Percentiles rank a stretch among this genome's conserved stretches.
Evolutionary conservation across 1,140 invertebrate species (phyloP).

Genomic region (Theocolax elegans): DNA sequence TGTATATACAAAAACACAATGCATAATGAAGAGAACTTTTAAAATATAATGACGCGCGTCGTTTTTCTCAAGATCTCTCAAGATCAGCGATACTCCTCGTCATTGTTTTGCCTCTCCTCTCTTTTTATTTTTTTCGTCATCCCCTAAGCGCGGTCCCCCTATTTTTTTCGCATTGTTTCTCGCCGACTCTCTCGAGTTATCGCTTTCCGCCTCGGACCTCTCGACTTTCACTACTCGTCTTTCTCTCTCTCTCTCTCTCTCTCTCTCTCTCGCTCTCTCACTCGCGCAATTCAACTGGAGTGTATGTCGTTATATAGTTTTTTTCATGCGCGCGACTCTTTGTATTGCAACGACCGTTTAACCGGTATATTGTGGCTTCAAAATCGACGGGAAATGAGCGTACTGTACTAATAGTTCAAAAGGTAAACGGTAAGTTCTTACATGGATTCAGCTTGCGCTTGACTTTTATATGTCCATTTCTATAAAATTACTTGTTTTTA

Average conservation of each 20-base stretch:
- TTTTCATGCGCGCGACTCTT: not conserved
- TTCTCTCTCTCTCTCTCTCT: not conserved
- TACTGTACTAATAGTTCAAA: no score
- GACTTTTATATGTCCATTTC: no score
- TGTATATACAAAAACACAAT: no score
- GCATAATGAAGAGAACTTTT: not conserved
- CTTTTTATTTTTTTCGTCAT: no score
- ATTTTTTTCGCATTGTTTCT: constrained; percentile 11
- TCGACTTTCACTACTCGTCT: constrained; percentile 4
- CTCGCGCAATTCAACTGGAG: constrained; percentile 7
- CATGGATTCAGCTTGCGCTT: no score
- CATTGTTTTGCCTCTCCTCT: constrained; percentile 3
- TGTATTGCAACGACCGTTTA: constrained; percentile 17
- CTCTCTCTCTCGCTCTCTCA: not conserved
- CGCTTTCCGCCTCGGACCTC: constrained; percentile 20
- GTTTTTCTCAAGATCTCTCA: not conserved
- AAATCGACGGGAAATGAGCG: constrained; percentile 28
- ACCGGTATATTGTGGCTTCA: not conserved
- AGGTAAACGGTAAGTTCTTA: no score
- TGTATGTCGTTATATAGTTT: constrained; percentile 31
- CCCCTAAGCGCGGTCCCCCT: no score
- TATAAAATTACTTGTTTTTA: no score
- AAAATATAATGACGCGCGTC: constrained; percentile 2
- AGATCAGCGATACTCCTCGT: constrained; percentile 11
- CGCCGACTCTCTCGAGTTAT: constrained; percentile 16